Evolutionary conservation across 2,113 vertebrate genomes (phyloP).

Genomic region (Beaufortia kweichowensis): DNA sequence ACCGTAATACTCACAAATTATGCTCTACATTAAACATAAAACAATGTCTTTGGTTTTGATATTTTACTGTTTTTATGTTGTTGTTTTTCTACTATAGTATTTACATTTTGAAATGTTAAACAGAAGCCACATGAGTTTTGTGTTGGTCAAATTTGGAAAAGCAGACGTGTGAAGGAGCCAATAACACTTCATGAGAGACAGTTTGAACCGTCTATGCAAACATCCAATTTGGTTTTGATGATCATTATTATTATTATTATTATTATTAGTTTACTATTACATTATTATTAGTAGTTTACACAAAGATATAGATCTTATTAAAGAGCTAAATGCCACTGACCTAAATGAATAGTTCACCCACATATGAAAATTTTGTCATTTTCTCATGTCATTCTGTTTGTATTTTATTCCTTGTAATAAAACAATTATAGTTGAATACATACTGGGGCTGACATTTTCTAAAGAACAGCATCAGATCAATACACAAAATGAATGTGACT

Average conservation of each 20-base stretch:
- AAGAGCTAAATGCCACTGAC: neutral
- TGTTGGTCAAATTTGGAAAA: constrained; percentile 50
- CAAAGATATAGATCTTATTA: neutral
- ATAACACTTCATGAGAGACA: constrained; percentile 52
- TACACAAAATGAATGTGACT: too few species aligned
- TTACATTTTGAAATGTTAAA: constrained; percentile 70
- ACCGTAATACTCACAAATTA: constrained; percentile 46
- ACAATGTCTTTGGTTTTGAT: constrained; percentile 59
- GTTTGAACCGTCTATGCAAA: neutral
- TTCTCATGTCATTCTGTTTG: too few species aligned
- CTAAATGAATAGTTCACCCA: neutral
- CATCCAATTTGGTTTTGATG: neutral
- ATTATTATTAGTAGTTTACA: neutral
- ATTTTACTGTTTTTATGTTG: constrained; percentile 57
- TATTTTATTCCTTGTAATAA: too few species aligned
- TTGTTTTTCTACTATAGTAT: constrained; percentile 62
- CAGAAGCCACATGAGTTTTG: constrained; percentile 44
- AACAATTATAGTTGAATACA: too few species aligned
- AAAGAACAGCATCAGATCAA: too few species aligned
- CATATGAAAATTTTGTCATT: neutral
- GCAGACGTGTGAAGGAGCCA: constrained; percentile 61
- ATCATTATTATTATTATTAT: too few species aligned
- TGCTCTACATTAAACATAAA: constrained; percentile 59
- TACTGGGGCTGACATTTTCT: too few species aligned
- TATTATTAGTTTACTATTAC: neutral